These are phyloP conservation scores for Gymnosoma rotundatum DNA, from an alignment of 2,888 invertebrate genomes.

Conservation along the genomic window DNA sequence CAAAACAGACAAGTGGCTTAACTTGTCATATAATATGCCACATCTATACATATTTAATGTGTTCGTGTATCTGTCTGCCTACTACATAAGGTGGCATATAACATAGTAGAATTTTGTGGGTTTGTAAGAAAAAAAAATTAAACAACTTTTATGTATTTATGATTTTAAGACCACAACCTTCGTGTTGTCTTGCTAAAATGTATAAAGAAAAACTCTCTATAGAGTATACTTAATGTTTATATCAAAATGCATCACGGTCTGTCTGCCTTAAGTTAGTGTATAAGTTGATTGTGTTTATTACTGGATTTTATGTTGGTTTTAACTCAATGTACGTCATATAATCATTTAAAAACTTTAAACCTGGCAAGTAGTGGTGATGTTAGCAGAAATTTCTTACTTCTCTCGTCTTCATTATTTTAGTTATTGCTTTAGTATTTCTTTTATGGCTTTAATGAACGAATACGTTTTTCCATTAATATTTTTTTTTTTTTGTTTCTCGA, in stretches of 20 bases:
- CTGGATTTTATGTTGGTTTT: conserved; percentile 63
- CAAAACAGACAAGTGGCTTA: conserved; percentile 53
- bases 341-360: conserved; percentile 76
- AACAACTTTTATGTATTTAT: conserved; percentile 41
- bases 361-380: conserved; percentile 57
- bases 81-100: conserved; percentile 38
- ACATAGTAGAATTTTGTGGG: conserved; percentile 43
- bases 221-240: too few species aligned
- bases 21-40: conserved; percentile 54
- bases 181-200: conserved; percentile 28
- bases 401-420: neutral
- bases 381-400: conserved; percentile 32
- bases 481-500: too few species aligned
- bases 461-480: too few species aligned
- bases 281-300: conserved; percentile 47
- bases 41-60: conserved; percentile 20
- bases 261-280: neutral
- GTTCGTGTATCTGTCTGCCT: neutral
- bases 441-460: neutral
- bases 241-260: neutral
- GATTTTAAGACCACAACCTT: conserved; percentile 49
- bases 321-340: conserved; percentile 78
- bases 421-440: conserved; percentile 11
- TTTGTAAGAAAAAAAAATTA: neutral
- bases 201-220: neutral